Evolutionary conservation across 35 echinoderm and acorn worm species (phyloP).

Genomic region (Ophioderma brevispina): DNA sequence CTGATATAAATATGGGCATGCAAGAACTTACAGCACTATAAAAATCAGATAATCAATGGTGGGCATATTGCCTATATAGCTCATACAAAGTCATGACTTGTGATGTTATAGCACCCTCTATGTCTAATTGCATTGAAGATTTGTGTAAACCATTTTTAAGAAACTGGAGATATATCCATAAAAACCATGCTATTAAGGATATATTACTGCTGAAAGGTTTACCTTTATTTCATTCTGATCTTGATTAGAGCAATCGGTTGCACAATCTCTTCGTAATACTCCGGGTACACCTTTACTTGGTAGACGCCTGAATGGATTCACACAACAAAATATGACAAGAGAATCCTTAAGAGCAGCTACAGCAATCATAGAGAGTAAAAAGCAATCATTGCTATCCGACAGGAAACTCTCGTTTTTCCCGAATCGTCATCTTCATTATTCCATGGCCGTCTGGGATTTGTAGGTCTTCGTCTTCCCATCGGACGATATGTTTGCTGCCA

Average conservation of each 20-base stretch:
- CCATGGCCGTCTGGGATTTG: conserved; percentile 13
- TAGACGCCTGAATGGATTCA: conserved; percentile 92
- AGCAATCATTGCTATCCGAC: conserved; percentile 51
- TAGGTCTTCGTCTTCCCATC: conserved; percentile 57
- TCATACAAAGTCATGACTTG: too few species aligned
- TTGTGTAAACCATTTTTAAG: too few species aligned
- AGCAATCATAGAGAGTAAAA: conserved; percentile 64
- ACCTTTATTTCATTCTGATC: conserved; percentile 96
- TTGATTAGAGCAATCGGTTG: conserved; percentile 88
- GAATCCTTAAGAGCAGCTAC: conserved; percentile 75
- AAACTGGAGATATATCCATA: too few species aligned
- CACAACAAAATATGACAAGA: conserved; percentile 74
- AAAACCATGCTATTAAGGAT: too few species aligned
- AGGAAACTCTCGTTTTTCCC: conserved; percentile 76
- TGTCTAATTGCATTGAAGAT: too few species aligned
- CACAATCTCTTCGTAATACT: conserved; percentile 96
- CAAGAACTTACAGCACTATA: too few species aligned
- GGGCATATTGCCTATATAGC: too few species aligned
- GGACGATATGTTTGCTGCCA: conserved; percentile 56
- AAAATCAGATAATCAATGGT: too few species aligned
- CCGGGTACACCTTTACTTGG: conserved; percentile 82
- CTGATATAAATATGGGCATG: too few species aligned
- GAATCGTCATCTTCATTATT: conserved; percentile 93
- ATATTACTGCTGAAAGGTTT: too few species aligned
- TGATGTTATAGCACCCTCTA: too few species aligned